Evolutionary conservation across 2,888 invertebrate genomes (phyloP).

Genomic region (Terebella lapidaria): DNA sequence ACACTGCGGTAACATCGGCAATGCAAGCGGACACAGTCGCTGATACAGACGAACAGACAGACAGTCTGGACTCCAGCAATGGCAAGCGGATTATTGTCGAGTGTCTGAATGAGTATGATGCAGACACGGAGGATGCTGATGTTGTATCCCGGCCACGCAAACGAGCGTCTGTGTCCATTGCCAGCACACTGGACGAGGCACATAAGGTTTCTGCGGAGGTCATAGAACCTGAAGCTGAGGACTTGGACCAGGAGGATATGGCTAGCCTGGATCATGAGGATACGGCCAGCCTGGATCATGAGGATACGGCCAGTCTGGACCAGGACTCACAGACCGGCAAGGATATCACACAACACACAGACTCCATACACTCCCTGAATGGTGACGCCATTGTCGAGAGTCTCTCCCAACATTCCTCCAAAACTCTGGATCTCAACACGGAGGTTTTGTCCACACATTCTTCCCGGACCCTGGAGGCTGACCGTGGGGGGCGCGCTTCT

Average conservation of each 20-base stretch:
- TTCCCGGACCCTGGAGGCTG: conserved; percentile 36
- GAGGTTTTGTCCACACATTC: conserved; percentile 41
- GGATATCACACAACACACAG: conserved; percentile 36
- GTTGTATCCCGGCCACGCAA: neutral
- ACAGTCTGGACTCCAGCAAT: neutral
- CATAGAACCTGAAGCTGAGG: neutral
- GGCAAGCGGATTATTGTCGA: conserved; percentile 19
- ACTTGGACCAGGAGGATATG: neutral
- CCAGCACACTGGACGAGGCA: neutral
- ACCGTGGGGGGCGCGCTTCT: conserved; percentile 12
- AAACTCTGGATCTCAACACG: conserved; percentile 32
- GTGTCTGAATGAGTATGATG: conserved; percentile 33
- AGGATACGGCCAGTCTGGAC: neutral
- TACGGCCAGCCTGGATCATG: conserved; percentile 1
- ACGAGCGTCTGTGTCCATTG: neutral
- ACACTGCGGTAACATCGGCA: too few species aligned
- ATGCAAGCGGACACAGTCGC: neutral
- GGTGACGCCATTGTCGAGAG: conserved; percentile 37
- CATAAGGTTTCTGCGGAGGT: conserved; percentile 2
- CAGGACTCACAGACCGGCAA: conserved; percentile 4
- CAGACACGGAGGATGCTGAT: conserved; percentile 28
- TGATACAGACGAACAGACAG: neutral
- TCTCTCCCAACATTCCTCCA: conserved; percentile 43
- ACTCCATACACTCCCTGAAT: conserved; percentile 40
- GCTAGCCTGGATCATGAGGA: too few species aligned